phyloP scores from a whole-genome alignment of 1,140 invertebrate genomes.

The Camponotus pennsylvanicus region DNA sequence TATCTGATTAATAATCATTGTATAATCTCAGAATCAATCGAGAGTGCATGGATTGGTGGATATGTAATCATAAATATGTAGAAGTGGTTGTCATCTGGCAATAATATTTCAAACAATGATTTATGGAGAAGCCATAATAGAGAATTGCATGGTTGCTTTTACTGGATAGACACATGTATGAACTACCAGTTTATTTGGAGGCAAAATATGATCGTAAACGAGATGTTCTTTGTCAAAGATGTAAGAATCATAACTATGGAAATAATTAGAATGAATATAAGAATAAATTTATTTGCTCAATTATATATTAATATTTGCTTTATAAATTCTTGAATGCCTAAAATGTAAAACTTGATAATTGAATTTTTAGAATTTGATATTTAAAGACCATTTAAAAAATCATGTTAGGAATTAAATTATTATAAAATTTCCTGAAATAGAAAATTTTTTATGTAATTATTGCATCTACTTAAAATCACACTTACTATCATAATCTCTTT shows the following conservation, averaged over 20 bases:
- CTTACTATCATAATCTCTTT: no score
- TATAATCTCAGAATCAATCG: constrained; percentile 67
- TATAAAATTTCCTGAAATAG: no score
- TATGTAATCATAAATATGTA: constrained; percentile 62
- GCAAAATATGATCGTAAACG: constrained; percentile 84
- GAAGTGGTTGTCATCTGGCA: constrained; percentile 72
- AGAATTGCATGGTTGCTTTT: constrained; percentile 81
- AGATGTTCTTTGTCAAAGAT: constrained; percentile 84
- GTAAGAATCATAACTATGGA: constrained; percentile 65
- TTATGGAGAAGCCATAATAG: constrained; percentile 56
- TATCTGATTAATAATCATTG: neutral
- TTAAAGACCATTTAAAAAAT: neutral
- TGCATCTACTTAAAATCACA: neutral
- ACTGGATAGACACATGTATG: constrained; percentile 82
- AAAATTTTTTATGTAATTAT: neutral
- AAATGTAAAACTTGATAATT: neutral
- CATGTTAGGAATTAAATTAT: neutral
- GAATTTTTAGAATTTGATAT: neutral
- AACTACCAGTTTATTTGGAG: constrained; percentile 82
- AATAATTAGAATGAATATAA: neutral
- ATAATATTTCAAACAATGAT: constrained; percentile 61
- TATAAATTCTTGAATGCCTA: neutral
- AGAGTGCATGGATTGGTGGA: constrained; percentile 77
- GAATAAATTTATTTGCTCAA: neutral
- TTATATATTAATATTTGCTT: neutral